These are phyloP conservation scores for Phyllostomus discolor DNA, from an alignment of 2,113 vertebrate genomes.

Conservation along the genomic window DNA sequence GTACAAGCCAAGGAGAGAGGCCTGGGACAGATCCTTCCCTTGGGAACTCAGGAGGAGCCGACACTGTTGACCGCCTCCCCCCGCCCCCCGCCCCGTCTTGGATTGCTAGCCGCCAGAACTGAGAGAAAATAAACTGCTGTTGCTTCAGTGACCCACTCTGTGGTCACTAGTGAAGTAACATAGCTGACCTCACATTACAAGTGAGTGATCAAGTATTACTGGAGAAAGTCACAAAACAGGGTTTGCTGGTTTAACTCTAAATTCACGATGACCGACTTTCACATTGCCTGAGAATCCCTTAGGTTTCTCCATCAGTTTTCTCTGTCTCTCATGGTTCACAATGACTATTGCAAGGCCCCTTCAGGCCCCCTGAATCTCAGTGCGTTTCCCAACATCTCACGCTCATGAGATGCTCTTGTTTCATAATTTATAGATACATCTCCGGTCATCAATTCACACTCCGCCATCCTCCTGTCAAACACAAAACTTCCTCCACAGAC, in stretches of 20 bases:
- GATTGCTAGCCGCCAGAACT: not conserved
- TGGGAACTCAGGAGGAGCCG: not conserved
- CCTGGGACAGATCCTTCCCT: not conserved
- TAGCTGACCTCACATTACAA: not conserved
- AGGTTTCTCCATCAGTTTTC: not conserved
- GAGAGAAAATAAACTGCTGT: not conserved
- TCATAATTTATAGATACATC: not conserved
- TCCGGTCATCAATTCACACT: not conserved
- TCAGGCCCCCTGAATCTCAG: not conserved
- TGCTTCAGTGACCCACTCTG: not conserved
- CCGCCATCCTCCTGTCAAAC: not conserved
- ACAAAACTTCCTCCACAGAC: not conserved
- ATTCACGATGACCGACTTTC: not conserved
- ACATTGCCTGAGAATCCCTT: not conserved
- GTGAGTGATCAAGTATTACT: not conserved
- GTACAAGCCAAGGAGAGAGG: not conserved
- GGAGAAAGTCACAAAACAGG: not conserved
- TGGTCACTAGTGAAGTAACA: not conserved
- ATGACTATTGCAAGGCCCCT: not conserved
- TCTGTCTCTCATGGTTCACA: not conserved
- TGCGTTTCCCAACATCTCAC: not conserved
- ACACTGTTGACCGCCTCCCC: not conserved
- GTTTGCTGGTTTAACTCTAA: not conserved
- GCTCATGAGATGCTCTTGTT: not conserved
- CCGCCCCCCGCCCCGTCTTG: not conserved